Evolutionary conservation across 1,140 invertebrate species (phyloP), one percentile per base, ranked within the genome.

Genomic region (Steinernema feltiae): DNA sequence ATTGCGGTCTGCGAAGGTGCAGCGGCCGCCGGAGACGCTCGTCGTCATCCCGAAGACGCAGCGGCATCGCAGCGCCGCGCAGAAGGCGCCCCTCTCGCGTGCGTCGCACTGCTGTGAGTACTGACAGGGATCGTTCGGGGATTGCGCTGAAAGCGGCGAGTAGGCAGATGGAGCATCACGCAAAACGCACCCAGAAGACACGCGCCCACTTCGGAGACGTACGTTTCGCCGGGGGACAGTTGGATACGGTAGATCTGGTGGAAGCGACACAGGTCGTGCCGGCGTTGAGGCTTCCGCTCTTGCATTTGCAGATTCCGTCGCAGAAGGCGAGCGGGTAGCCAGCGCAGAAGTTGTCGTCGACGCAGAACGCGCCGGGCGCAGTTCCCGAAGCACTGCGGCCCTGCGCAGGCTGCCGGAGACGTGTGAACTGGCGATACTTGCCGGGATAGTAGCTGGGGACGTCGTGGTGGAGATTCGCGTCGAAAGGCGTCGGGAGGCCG

Each of bases 31-130:
- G 30, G 79, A 75, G 18, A 69, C 69, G 30, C 72, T 72, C 30
- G 76, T 69, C 63, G 74, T 73, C 84, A 86, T 86, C 24, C 84
- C 85, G 53, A 85, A 86, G 18, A 83, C 76, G 70, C 84, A 85
- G 72, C 81, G 73, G 76, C 84, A 85, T 15, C 30, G 63, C 24
- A 85, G 73, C 41, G 48, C 24, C 15, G 75, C 53, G 48, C 84
- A 85, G 73, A 86, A 85, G 30, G 84, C 73, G n/a, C 84, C 84
- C 18, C 79, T 70, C 35, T 85, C 84, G 2, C 76, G 35, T 7
- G 83, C 81, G 30, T 79, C 72, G 71, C 84, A 85, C 73, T 85
- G 84, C 71, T 85, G 84, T 7, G 84, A 86, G 70, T 85, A 85
- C 77, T 85, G 84, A 69, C 84, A 85, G 1, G 84, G 84, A 7